Percentiles rank a stretch among this genome's conserved stretches.
phyloP scores from a whole-genome alignment of 53 echinoderm and acorn worm species.

The Arbacia lixula region DNA sequence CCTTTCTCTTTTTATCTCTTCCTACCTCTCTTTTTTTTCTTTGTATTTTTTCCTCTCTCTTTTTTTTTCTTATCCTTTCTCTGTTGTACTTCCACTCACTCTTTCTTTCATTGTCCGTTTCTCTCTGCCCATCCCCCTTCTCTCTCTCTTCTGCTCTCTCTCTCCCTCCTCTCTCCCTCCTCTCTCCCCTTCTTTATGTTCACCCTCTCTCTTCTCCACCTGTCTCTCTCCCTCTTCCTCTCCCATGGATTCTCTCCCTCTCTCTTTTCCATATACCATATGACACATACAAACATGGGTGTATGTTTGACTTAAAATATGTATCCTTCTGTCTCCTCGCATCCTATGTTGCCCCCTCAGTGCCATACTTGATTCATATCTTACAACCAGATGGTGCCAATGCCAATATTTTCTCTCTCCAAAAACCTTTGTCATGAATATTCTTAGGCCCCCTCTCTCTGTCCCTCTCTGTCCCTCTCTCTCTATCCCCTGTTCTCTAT shows the following conservation, averaged over 20 bases:
- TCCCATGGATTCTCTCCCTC: not conserved
- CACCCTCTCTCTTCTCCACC: not conserved
- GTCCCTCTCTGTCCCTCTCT: not conserved
- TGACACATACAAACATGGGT: no score
- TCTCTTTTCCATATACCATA: no score
- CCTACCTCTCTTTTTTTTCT: no score
- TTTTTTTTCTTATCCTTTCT: not conserved
- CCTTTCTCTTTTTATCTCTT: no score
- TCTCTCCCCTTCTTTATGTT: not conserved
- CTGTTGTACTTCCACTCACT: not conserved
- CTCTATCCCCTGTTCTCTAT: not conserved
- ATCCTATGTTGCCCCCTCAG: not conserved
- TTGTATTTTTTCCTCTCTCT: no score
- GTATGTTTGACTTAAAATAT: no score
- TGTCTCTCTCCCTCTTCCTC: not conserved
- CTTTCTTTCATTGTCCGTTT: not conserved
- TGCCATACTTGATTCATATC: not conserved
- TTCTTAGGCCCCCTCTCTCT: not conserved
- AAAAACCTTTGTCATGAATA: no score
- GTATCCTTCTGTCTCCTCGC: not conserved
- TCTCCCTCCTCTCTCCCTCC: not conserved
- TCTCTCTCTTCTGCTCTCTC: not conserved
- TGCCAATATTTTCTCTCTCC: no score
- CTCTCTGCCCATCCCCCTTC: not conserved
- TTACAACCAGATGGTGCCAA: no score